phyloP scores from a whole-genome alignment of 2,888 invertebrate species.

The Taphrorychus bicolor region DNA sequence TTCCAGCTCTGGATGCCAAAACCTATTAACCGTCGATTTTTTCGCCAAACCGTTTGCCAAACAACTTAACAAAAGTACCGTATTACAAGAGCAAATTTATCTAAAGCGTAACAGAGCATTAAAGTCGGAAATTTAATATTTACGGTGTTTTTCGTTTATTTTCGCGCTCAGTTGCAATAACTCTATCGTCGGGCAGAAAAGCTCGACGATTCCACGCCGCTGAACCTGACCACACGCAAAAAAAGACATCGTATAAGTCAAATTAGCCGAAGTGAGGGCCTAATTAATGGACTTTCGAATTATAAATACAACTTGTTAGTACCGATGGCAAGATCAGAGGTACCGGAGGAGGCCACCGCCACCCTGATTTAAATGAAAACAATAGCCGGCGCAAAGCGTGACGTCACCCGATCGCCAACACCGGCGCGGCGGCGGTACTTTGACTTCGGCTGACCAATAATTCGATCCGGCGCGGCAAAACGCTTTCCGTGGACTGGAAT shows the following conservation, averaged over 20 bases:
- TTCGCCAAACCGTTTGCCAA: slow-evolving; percentile 10
- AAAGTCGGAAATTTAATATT: slow-evolving; percentile 23
- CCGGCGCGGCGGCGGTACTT: slow-evolving; percentile 34
- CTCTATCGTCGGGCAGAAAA: not conserved
- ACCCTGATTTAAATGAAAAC: slow-evolving; percentile 34
- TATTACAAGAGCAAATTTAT: slow-evolving; percentile 21
- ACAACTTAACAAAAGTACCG: slow-evolving; percentile 18
- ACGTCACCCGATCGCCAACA: slow-evolving; percentile 38
- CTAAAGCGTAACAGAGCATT: slow-evolving; percentile 5
- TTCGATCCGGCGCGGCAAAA: slow-evolving; percentile 45
- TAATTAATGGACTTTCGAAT: not conserved
- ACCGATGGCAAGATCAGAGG: not conserved
- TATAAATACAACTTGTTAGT: not conserved
- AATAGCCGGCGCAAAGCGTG: slow-evolving; percentile 31
- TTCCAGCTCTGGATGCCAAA: slow-evolving; percentile 24
- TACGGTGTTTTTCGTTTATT: slow-evolving; percentile 3
- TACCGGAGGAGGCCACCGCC: not conserved
- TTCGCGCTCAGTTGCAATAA: not conserved
- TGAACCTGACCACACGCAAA: too few relatives aligned
- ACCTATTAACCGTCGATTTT: slow-evolving; percentile 18
- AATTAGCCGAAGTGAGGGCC: not conserved
- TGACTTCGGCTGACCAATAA: slow-evolving; percentile 45
- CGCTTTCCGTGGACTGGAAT: slow-evolving; percentile 42
- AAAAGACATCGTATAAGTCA: too few relatives aligned
- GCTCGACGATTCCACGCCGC: not conserved